Evolutionary conservation across 2,113 vertebrate species (phyloP).

Genomic region (Xerus inauris): DNA sequence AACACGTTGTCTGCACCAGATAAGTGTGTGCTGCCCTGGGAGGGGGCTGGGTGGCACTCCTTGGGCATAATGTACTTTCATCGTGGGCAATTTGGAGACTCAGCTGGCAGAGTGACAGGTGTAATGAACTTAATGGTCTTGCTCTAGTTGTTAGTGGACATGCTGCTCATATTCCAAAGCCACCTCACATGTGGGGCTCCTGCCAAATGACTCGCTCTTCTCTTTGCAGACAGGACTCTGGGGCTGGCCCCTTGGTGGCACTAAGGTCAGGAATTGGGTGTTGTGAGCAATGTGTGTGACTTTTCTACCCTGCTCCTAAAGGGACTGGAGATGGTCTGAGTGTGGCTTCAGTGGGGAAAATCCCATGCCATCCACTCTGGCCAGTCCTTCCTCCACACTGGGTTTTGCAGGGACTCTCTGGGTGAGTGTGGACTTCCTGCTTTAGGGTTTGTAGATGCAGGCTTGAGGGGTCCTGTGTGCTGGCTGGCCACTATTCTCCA

Average conservation of each 20-base stretch:
- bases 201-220: slow-evolving; percentile 43
- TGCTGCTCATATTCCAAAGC: slow-evolving; percentile 56
- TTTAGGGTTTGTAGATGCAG: not conserved
- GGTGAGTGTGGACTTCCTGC: not conserved
- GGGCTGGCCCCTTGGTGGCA: not conserved
- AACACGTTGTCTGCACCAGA: not conserved
- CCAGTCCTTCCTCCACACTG: not conserved
- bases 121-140: slow-evolving; percentile 68
- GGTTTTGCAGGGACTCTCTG: not conserved
- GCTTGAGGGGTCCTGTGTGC: not conserved
- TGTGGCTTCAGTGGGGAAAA: not conserved
- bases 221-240: slow-evolving; percentile 44
- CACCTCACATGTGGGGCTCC: not conserved
- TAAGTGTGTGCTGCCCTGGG: not conserved
- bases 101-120: slow-evolving; percentile 57
- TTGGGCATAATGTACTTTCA: slow-evolving; percentile 68
- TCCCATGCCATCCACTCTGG: no score
- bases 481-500: not conserved
- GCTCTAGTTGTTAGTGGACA: slow-evolving; percentile 49
- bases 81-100: slow-evolving; percentile 61
- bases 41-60: slow-evolving; percentile 48
- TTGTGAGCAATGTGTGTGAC: not conserved
- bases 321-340: not conserved
- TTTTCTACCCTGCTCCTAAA: not conserved
- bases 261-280: slow-evolving; percentile 21